Evolutionary conservation across 2,797 vertebrate species (phyloP), one percentile per base, ranked within the genome.

Genomic region (Sebastes cheni): DNA sequence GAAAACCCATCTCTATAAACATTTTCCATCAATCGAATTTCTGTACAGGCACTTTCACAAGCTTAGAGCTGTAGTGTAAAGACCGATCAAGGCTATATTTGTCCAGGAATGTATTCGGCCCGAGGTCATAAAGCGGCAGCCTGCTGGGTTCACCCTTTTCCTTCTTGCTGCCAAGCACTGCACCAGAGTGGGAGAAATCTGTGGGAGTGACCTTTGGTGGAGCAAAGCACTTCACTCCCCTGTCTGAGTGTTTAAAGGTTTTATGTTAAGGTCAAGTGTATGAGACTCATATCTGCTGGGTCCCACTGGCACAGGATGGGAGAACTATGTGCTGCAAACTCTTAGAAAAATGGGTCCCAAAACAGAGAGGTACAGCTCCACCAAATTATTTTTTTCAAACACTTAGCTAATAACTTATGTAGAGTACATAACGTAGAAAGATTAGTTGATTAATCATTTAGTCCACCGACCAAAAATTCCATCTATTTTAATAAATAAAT

Each of bases 201-300:
- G 88, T 93, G 81, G 90, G 87, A 89, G 90, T 93, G 91, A 94
- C 93, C 93, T 95, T 94, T 94, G 83, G 70, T 77, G 83, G 86
- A 89, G 90, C 80, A 91, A 91, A 92, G 86, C 84, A 89, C 87
- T 94, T 86, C 88, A 81, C 83, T 91, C 77, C 65, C 85, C 39
- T 79, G 81, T 90, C 87, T 86, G 90, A 92, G 85, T 84, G 79
- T 88, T 89, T 82, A 92, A 92, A 92, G 85, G 88, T 90, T 93
- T 91, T 72, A 85, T 88, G 89, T 89, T 93, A 93, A 93, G 93
- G 93, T 94, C 92, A 94, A 92, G 87, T 90, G 82, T 75, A 77
- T 82, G 67, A 91, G 83, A 86, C 78, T 89, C 80, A 80, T 85
- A 92, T 91, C 89, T 80, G 83, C 75, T 72, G 81, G 78, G 75